Percentiles rank a stretch among this genome's conserved stretches.
Evolutionary conservation across 2,888 invertebrate genomes (phyloP).

Genomic region (Carterocephalus palaemon): DNA sequence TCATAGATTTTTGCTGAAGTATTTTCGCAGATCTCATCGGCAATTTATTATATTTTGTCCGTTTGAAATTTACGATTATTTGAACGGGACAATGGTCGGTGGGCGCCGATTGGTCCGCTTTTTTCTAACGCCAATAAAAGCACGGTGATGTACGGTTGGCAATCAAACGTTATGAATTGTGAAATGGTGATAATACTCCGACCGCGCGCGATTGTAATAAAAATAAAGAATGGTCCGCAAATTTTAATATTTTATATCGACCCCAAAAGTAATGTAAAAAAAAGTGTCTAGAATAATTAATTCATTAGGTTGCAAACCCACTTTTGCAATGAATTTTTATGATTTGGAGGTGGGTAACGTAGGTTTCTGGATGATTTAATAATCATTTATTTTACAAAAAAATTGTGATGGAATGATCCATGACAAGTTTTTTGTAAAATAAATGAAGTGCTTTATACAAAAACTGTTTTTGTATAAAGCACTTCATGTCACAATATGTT

Average conservation of each 20-base stretch:
- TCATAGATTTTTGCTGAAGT: conserved; percentile 48
- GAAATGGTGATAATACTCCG: conserved; percentile 36
- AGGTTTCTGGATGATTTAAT: too few species aligned
- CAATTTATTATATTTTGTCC: conserved; percentile 79
- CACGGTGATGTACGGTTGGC: conserved; percentile 37
- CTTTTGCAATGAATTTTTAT: too few species aligned
- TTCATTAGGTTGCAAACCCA: too few species aligned
- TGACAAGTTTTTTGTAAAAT: too few species aligned
- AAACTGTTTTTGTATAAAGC: too few species aligned
- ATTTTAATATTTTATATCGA: conserved; percentile 24
- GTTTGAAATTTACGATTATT: conserved; percentile 77
- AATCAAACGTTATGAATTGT: conserved; percentile 40
- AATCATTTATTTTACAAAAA: too few species aligned
- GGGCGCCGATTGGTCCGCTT: conserved; percentile 60
- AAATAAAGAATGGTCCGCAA: conserved; percentile 29
- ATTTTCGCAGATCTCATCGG: conserved; percentile 75
- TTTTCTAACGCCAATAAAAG: conserved; percentile 73
- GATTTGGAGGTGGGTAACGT: too few species aligned
- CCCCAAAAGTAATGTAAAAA: conserved; percentile 25
- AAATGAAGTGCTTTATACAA: too few species aligned
- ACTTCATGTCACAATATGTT: too few species aligned
- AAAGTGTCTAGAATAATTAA: too few species aligned
- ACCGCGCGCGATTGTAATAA: conserved; percentile 31
- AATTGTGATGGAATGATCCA: too few species aligned
- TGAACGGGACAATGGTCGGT: conserved; percentile 67